Conservation (phyloP, 2,113 vertebrate species). For the Triplophysa siluroides region DNA sequence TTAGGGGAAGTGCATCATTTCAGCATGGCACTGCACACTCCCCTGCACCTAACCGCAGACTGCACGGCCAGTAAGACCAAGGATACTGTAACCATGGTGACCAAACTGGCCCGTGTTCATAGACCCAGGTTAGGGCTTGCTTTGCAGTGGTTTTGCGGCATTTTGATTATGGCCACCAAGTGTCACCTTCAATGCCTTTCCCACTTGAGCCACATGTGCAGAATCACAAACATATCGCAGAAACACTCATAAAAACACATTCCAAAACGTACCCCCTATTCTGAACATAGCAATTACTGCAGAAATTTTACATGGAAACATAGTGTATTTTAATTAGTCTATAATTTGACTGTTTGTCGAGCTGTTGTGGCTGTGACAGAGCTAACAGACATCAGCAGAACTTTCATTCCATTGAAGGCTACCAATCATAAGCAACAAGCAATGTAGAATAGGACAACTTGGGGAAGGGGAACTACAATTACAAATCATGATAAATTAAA, state of each 20-base stretch:
- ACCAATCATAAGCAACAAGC: not conserved
- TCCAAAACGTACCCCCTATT: constrained; percentile 64
- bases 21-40: constrained; percentile 22
- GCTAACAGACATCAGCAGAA: constrained; percentile 61
- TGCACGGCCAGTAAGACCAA: not conserved
- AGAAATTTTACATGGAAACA: constrained; percentile 63
- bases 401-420: not conserved
- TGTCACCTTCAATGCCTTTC: constrained; percentile 49
- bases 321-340: constrained; percentile 70
- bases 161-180: constrained; percentile 47
- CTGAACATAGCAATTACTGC: constrained; percentile 72
- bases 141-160: constrained; percentile 39
- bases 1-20: constrained; percentile 17
- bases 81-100: not conserved
- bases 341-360: constrained; percentile 66
- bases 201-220: constrained; percentile 49
- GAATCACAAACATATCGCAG: constrained; percentile 38
- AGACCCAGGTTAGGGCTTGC: constrained; percentile 34
- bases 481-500: not conserved
- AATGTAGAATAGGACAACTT: not conserved
- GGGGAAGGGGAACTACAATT: not conserved
- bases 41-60: constrained; percentile 20
- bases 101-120: constrained; percentile 39
- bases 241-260: constrained; percentile 62
- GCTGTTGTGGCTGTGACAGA: constrained; percentile 59